Conservation (phyloP, 2,888 invertebrate genomes). For the Epirrita christyi region DNA sequence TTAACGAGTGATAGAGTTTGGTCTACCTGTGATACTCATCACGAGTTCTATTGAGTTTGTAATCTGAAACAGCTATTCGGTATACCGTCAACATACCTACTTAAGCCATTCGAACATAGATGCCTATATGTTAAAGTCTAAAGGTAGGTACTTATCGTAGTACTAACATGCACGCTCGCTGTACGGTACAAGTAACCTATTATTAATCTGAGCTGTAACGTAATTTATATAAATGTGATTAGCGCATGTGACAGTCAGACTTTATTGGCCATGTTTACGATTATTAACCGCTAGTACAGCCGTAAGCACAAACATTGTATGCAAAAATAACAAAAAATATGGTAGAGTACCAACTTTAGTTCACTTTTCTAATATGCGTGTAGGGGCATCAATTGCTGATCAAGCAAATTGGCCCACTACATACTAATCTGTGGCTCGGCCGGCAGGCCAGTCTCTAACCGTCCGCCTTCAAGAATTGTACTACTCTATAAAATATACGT, state of each 20-base stretch:
- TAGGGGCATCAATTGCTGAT: too few relatives aligned
- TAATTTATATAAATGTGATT: constrained; percentile 52
- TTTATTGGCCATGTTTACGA: constrained; percentile 57
- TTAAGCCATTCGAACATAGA: constrained; percentile 9
- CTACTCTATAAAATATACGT: too few relatives aligned
- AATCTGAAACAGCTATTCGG: neutral
- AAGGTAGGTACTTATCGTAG: constrained; percentile 27
- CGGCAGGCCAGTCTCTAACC: too few relatives aligned
- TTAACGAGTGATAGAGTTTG: neutral
- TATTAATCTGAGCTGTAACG: constrained; percentile 36
- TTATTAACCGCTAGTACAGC: constrained; percentile 49
- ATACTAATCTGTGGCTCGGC: too few relatives aligned
- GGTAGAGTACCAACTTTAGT: too few relatives aligned
- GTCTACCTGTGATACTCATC: neutral
- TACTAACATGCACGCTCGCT: constrained; percentile 35
- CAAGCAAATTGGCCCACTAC: too few relatives aligned
- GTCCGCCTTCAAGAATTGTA: too few relatives aligned
- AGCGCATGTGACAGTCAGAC: constrained; percentile 52
- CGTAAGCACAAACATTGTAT: constrained; percentile 8
- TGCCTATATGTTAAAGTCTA: constrained; percentile 15
- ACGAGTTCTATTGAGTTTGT: too few relatives aligned
- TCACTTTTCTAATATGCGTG: too few relatives aligned
- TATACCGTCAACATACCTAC: neutral
- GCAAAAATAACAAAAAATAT: too few relatives aligned
- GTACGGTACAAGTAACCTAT: constrained; percentile 32